Evolutionary conservation across 1,140 invertebrate species (phyloP).

Genomic region (Bathynomus jamesi): DNA sequence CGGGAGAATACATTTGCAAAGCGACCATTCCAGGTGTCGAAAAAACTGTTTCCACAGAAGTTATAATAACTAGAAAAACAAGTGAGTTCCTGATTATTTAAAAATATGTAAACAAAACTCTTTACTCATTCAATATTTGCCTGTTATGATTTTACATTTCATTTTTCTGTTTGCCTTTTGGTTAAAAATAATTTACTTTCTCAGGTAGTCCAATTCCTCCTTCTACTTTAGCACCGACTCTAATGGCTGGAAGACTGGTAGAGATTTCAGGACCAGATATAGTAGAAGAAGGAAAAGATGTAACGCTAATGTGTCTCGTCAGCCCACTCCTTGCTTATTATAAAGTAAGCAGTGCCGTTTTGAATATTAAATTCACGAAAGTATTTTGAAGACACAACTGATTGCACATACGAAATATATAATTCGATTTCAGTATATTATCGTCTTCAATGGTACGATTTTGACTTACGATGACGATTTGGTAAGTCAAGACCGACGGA

Average conservation of each 20-base stretch:
- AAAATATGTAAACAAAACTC: too few relatives aligned
- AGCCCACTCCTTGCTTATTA: neutral
- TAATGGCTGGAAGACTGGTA: neutral
- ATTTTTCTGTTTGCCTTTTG: too few relatives aligned
- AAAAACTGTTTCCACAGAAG: neutral
- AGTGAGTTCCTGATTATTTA: neutral
- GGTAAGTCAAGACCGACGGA: neutral
- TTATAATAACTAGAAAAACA: neutral
- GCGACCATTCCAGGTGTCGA: neutral
- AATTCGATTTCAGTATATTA: neutral
- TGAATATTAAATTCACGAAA: neutral
- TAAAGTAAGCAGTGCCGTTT: neutral
- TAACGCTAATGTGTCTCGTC: neutral
- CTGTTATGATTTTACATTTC: too few relatives aligned
- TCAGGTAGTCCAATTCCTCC: too few relatives aligned
- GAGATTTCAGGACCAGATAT: neutral
- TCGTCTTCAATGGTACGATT: neutral
- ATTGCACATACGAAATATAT: neutral
- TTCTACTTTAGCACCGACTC: neutral
- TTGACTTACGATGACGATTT: neutral
- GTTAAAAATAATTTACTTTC: too few relatives aligned
- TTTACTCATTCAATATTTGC: too few relatives aligned
- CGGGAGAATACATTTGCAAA: neutral
- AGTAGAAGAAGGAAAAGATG: neutral
- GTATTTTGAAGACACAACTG: too few relatives aligned